Conservation (phyloP, 2,797 vertebrate genomes). For the Labeo calbasu region DNA sequence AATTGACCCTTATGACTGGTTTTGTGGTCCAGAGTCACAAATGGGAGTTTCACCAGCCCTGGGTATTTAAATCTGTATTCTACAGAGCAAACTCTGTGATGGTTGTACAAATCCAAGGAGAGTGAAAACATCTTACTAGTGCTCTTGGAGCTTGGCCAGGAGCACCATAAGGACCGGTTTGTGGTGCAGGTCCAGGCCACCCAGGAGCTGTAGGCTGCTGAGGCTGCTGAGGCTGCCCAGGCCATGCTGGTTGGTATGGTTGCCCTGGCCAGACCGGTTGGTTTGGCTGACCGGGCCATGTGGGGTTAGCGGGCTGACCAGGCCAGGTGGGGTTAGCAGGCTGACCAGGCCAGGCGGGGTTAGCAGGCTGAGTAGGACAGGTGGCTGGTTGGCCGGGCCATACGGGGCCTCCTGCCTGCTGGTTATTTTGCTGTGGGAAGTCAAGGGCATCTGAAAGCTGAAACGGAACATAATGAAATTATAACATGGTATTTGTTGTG, state of each 20-base stretch:
- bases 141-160: slow-evolving; percentile 1
- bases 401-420: slow-evolving; percentile 20
- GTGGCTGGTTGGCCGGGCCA: slow-evolving; percentile 40
- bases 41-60: background rate
- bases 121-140: slow-evolving; percentile 54
- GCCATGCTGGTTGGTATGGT: slow-evolving; percentile 39
- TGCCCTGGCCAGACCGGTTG: slow-evolving; percentile 42
- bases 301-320: background rate
- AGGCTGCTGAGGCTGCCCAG: slow-evolving; percentile 51
- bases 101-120: background rate
- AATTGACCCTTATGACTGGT: too few relatives aligned
- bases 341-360: slow-evolving; percentile 23
- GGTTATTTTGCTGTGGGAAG: slow-evolving; percentile 19
- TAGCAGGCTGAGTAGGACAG: slow-evolving; percentile 38
- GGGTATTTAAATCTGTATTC: background rate
- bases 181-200: slow-evolving; percentile 52
- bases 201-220: slow-evolving; percentile 53
- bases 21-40: too few relatives aligned
- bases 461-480: slow-evolving; percentile 3
- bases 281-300: slow-evolving; percentile 24
- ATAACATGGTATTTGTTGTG: background rate
- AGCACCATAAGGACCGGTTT: slow-evolving; percentile 44
- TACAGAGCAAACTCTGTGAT: background rate
- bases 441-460: slow-evolving; percentile 65
- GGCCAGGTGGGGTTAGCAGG: background rate